These are phyloP conservation scores for Eueremaeus valkanovi DNA, from an alignment of 2,888 invertebrate genomes.

Conservation along the genomic window DNA sequence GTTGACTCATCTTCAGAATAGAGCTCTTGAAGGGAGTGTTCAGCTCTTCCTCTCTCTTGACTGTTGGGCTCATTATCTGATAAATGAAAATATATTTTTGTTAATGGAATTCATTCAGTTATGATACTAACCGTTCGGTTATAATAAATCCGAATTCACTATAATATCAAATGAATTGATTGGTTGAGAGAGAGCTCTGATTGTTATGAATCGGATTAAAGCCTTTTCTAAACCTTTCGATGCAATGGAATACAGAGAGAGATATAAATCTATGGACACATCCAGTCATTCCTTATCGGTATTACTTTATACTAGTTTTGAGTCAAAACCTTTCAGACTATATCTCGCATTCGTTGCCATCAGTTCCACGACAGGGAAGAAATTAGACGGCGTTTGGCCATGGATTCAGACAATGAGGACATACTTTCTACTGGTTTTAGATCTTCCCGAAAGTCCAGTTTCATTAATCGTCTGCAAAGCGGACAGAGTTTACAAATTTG, in stretches of 20 bases:
- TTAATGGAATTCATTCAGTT: too few relatives aligned
- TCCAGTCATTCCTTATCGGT: conserved; percentile 1
- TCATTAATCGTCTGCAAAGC: conserved; percentile 74
- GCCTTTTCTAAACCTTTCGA: conserved; percentile 15
- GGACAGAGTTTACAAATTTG: conserved; percentile 90
- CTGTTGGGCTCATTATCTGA: background rate
- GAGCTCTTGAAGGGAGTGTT: background rate
- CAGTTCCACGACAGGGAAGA: conserved; percentile 73
- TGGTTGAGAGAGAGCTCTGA: too few relatives aligned
- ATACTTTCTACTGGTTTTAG: conserved; percentile 59
- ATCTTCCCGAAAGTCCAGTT: conserved; percentile 68
- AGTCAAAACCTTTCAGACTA: background rate
- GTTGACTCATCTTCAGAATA: conserved; percentile 19
- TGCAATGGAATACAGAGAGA: background rate
- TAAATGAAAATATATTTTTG: background rate
- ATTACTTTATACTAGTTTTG: background rate
- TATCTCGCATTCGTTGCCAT: background rate
- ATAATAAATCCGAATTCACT: too few relatives aligned
- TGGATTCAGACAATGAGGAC: conserved; percentile 67
- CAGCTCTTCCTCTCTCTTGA: background rate
- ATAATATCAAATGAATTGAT: background rate
- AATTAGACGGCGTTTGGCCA: conserved; percentile 78
- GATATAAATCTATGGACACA: background rate
- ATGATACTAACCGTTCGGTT: too few relatives aligned
- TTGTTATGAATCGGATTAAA: conserved; percentile 6